Evolutionary conservation across 1,140 invertebrate species (phyloP).

Genomic region (Teleogryllus occipitalis): DNA sequence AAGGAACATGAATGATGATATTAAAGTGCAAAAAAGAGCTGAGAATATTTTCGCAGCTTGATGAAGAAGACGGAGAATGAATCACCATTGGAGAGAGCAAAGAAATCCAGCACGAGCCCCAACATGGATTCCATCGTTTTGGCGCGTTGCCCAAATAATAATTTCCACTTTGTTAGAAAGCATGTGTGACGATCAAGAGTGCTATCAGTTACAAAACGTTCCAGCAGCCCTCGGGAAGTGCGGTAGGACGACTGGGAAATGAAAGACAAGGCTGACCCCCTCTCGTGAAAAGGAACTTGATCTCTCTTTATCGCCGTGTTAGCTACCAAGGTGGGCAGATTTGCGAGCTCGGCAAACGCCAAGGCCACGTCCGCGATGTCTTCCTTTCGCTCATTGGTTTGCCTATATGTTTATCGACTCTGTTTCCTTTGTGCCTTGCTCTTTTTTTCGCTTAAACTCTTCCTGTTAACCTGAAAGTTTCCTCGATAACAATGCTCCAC

Average conservation of each 20-base stretch:
- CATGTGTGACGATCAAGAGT: neutral
- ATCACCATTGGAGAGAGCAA: neutral
- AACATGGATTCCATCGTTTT: neutral
- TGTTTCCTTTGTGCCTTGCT: neutral
- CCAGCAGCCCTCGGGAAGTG: no score
- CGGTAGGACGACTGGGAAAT: neutral
- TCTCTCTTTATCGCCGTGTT: neutral
- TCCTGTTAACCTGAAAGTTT: slow-evolving; percentile 4
- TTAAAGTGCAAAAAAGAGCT: no score
- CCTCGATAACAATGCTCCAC: neutral
- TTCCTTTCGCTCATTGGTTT: neutral
- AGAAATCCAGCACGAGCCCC: neutral
- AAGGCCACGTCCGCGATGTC: neutral
- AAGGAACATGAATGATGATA: no score
- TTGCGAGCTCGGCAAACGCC: no score
- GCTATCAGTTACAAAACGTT: neutral
- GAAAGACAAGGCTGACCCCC: neutral
- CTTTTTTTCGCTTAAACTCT: neutral
- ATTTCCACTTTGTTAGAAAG: neutral
- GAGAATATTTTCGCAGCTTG: no score
- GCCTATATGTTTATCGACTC: neutral
- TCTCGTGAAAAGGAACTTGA: neutral
- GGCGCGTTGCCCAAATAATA: neutral
- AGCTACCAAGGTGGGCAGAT: neutral
- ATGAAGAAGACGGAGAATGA: no score